Evolutionary conservation across 1,140 invertebrate species (phyloP).

Genomic region (Streblospio benedicti): DNA sequence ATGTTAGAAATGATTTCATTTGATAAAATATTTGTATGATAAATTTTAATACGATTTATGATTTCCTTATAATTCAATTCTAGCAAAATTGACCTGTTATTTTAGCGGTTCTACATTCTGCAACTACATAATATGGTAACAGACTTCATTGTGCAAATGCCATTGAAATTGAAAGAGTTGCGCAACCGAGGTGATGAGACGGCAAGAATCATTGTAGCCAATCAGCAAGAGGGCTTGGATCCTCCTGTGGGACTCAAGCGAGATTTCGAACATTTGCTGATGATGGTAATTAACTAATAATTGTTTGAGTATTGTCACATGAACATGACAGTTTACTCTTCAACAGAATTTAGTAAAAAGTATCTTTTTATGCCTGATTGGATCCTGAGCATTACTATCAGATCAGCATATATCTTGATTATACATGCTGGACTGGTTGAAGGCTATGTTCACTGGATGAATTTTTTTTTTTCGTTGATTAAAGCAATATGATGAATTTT

Average conservation of each 20-base stretch:
- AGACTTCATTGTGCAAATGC: slow-evolving; percentile 88
- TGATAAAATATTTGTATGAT: too few species aligned
- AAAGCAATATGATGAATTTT: too few species aligned
- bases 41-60: too few species aligned
- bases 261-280: slow-evolving; percentile 75
- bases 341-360: too few species aligned
- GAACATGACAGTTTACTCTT: too few species aligned
- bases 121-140: slow-evolving; percentile 77
- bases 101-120: slow-evolving; percentile 66
- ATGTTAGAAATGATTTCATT: not conserved
- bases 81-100: slow-evolving; percentile 16
- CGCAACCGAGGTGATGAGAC: slow-evolving; percentile 78
- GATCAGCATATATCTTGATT: too few species aligned
- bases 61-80: not conserved
- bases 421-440: too few species aligned
- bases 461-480: too few species aligned
- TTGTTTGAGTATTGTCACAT: slow-evolving; percentile 10
- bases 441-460: too few species aligned
- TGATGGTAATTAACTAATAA: slow-evolving; percentile 47
- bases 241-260: slow-evolving; percentile 64
- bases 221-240: slow-evolving; percentile 66
- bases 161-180: slow-evolving; percentile 75
- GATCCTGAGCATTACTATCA: too few species aligned
- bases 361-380: too few species aligned
- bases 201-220: slow-evolving; percentile 69